Percentiles rank a stretch among this genome's conserved stretches.
These are phyloP conservation scores for Ips typographus DNA, from an alignment of 1,140 invertebrate species.

Conservation along the genomic window DNA sequence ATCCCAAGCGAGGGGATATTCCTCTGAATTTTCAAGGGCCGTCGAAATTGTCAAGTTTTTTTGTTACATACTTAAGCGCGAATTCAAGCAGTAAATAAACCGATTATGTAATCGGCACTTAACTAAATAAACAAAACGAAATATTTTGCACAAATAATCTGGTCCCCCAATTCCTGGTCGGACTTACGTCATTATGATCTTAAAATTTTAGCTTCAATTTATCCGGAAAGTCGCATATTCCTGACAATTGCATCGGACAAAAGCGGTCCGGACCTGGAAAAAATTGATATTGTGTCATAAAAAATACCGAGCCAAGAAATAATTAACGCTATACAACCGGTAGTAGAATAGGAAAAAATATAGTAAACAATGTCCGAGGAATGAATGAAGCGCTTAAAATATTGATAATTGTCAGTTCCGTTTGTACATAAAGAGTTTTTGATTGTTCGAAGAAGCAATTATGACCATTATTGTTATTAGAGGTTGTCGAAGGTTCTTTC, in stretches of 20 bases:
- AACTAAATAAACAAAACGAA: neutral
- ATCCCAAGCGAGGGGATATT: neutral
- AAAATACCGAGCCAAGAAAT: slow-evolving; percentile 8
- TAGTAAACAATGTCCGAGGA: slow-evolving; percentile 1
- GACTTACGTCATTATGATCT: no score
- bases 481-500: no score
- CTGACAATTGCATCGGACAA: no score
- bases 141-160: neutral
- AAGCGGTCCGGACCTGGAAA: neutral
- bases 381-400: slow-evolving; percentile 16
- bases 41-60: neutral
- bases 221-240: no score
- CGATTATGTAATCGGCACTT: neutral
- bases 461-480: no score
- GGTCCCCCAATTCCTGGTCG: no score
- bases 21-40: neutral
- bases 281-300: slow-evolving; percentile 7
- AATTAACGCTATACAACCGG: slow-evolving; percentile 6
- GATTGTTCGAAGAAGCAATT: neutral
- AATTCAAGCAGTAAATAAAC: neutral
- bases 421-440: neutral
- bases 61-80: no score
- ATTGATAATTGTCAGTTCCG: slow-evolving; percentile 11
- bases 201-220: no score
- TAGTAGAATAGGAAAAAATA: slow-evolving; percentile 6